phyloP scores from a whole-genome alignment of 2,113 vertebrate genomes.

The Cathartes aura region DNA sequence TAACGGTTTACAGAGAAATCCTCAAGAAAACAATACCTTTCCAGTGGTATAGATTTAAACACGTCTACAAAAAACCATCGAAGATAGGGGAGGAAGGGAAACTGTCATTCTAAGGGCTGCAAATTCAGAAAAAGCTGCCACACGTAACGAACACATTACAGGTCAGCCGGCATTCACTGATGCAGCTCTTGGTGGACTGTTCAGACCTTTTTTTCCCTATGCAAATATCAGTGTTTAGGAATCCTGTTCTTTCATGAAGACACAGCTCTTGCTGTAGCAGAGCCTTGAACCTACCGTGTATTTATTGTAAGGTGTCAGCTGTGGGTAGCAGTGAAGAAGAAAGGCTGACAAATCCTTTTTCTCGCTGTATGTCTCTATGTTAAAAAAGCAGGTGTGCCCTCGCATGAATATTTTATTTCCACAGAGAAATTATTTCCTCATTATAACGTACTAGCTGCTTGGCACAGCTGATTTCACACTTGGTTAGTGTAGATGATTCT shows the following conservation, averaged over 20 bases:
- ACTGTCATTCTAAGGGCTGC: neutral
- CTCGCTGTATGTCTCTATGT: neutral
- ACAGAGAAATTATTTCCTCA: slow-evolving; percentile 14
- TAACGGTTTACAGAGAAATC: neutral
- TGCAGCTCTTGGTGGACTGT: neutral
- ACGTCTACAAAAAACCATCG: fast-evolving
- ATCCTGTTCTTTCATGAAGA: neutral
- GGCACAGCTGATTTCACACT: slow-evolving; percentile 21
- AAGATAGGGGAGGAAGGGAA: neutral
- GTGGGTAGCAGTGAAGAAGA: neutral
- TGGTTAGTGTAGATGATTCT: neutral
- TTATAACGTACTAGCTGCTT: neutral
- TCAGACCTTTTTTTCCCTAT: neutral
- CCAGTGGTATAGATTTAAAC: neutral
- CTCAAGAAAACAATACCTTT: neutral
- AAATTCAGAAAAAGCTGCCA: neutral
- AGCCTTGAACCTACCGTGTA: neutral
- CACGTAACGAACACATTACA: neutral
- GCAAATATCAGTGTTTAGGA: neutral
- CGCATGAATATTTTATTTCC: slow-evolving; percentile 7
- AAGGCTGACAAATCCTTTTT: slow-evolving; percentile 14
- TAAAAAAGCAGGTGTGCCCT: neutral
- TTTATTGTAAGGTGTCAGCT: neutral
- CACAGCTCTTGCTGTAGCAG: neutral
- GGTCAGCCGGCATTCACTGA: neutral